Percentiles rank a stretch among this genome's conserved stretches.
Conservation (phyloP, 2,113 vertebrate species). For the Cichladusa arquata region DNA sequence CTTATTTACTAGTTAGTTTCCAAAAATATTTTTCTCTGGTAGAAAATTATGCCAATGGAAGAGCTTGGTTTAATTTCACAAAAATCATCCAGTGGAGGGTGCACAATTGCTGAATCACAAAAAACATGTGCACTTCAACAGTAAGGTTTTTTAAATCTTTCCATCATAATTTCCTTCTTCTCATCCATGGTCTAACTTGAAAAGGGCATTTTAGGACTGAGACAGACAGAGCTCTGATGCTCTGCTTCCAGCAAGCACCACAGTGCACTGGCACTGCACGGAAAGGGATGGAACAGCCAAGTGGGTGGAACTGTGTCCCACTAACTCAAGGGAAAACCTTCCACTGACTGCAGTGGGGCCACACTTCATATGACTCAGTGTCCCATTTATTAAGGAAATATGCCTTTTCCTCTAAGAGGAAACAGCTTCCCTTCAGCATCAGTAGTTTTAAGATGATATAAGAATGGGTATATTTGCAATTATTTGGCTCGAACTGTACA, state of each 20-base stretch:
- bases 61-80: neutral
- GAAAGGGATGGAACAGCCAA: neutral
- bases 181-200: neutral
- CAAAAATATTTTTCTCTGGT: neutral
- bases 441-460: slow-evolving; percentile 11
- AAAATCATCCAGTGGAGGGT: neutral
- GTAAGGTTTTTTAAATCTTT: neutral
- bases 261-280: neutral
- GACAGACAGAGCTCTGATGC: no score
- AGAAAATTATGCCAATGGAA: neutral
- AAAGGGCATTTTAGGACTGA: neutral
- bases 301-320: neutral
- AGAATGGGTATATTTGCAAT: slow-evolving; percentile 12
- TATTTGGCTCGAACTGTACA: slow-evolving; percentile 40
- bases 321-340: neutral
- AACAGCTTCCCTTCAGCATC: neutral
- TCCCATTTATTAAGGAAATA: neutral
- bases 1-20: neutral
- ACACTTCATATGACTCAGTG: neutral
- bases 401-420: neutral
- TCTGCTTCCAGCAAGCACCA: neutral
- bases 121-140: accelerated
- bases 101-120: neutral
- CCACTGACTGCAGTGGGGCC: neutral
- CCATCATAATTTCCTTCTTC: neutral